Evolutionary conservation across 1,140 invertebrate genomes (phyloP).

Genomic region (Zaprionus kolodkinae): DNA sequence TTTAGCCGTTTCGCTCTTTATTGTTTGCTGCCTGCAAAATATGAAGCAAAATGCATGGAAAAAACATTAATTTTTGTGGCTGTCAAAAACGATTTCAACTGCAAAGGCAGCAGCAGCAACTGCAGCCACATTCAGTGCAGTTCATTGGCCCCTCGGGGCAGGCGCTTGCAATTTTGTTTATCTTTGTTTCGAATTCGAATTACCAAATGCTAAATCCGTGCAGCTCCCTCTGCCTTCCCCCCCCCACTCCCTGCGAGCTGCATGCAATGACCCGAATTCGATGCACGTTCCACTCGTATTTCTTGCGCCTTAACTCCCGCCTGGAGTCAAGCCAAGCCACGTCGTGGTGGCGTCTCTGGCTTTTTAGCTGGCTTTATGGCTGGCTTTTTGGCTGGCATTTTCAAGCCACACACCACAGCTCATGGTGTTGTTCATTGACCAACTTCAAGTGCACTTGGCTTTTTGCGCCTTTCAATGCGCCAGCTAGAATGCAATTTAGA

Average conservation of each 20-base stretch:
- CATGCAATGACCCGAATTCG: slow-evolving; percentile 74
- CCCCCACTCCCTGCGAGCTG: slow-evolving; percentile 15
- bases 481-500: slow-evolving; percentile 12
- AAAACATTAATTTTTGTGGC: slow-evolving; percentile 45
- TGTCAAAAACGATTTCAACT: slow-evolving; percentile 38
- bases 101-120: neutral
- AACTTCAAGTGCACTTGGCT: slow-evolving; percentile 55
- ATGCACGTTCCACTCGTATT: slow-evolving; percentile 74
- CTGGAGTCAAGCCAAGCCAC: neutral
- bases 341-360: slow-evolving; percentile 16
- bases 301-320: slow-evolving; percentile 24
- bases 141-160: slow-evolving; percentile 65
- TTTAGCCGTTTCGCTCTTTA: slow-evolving; percentile 14
- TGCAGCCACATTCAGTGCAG: slow-evolving; percentile 24
- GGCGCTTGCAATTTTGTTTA: slow-evolving; percentile 49
- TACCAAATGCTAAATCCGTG: slow-evolving; percentile 64
- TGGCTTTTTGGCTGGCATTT: slow-evolving; percentile 54
- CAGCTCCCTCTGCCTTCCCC: neutral
- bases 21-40: slow-evolving; percentile 52
- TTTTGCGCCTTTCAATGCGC: slow-evolving; percentile 33
- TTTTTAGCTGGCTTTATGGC: neutral
- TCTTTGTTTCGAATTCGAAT: slow-evolving; percentile 60
- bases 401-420: slow-evolving; percentile 36
- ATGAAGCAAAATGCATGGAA: slow-evolving; percentile 48
- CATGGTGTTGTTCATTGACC: slow-evolving; percentile 26